phyloP scores from a whole-genome alignment of 2,888 invertebrate genomes.

The Tridacna crocea region DNA sequence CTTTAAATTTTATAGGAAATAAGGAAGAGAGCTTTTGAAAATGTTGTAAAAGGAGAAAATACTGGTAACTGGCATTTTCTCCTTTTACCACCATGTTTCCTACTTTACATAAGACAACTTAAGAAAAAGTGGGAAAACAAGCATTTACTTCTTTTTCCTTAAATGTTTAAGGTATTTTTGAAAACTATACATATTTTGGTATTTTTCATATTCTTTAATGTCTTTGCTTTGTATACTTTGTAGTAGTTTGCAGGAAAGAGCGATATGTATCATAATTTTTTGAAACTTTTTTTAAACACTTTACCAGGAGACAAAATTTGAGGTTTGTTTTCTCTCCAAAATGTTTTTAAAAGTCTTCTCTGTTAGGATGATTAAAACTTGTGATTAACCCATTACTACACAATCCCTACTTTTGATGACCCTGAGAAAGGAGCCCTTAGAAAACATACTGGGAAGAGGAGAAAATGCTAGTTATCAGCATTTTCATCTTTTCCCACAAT shows the following conservation, averaged over 20 bases:
- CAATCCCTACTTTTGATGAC: not conserved
- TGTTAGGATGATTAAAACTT: too few species aligned
- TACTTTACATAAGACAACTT: not conserved
- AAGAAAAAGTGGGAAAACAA: too few species aligned
- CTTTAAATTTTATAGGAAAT: too few species aligned
- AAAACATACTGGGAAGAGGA: not conserved
- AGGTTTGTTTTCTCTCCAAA: too few species aligned
- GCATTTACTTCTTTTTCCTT: too few species aligned
- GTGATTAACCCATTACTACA: constrained; percentile 1
- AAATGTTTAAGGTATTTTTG: too few species aligned
- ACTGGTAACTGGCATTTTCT: not conserved
- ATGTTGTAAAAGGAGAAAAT: not conserved
- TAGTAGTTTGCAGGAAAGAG: too few species aligned
- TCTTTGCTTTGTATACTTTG: not conserved
- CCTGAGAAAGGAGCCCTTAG: not conserved
- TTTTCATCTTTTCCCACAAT: not conserved
- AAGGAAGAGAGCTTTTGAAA: too few species aligned
- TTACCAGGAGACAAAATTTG: not conserved
- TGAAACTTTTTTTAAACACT: not conserved
- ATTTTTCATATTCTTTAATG: too few species aligned
- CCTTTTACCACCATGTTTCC: not conserved
- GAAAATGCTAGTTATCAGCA: not conserved
- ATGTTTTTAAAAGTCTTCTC: too few species aligned
- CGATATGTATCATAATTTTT: not conserved
- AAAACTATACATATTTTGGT: too few species aligned